phyloP scores from a whole-genome alignment of 2,113 vertebrate genomes.

The Capra hircus region DNA sequence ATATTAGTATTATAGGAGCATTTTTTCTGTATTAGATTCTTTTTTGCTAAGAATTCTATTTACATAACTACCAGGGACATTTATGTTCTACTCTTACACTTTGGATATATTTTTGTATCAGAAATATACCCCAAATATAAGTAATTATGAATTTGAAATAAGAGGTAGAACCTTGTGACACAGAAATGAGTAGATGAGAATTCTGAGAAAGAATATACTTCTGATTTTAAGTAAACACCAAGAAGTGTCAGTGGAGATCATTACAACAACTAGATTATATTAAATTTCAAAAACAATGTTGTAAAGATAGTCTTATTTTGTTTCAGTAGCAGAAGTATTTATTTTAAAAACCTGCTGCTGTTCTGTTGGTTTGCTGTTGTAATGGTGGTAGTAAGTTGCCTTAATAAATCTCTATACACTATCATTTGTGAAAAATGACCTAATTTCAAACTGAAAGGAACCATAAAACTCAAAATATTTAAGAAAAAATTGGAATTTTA shows the following conservation, averaged over 20 bases:
- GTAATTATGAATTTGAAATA: background rate
- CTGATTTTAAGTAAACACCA: background rate
- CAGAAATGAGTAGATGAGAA: background rate
- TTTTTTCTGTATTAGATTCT: background rate
- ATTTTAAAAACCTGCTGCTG: background rate
- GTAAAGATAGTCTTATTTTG: background rate
- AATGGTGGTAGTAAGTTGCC: background rate
- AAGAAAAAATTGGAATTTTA: background rate
- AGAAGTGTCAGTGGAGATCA: background rate
- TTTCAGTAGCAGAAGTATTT: background rate
- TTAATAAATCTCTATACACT: background rate
- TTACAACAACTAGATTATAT: background rate
- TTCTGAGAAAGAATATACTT: background rate
- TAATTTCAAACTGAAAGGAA: conserved; percentile 13
- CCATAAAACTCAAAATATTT: background rate
- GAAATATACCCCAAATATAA: background rate
- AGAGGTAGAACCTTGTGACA: background rate
- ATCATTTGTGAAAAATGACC: background rate
- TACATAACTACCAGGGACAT: background rate
- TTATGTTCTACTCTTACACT: background rate
- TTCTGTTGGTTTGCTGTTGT: background rate
- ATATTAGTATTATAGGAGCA: background rate
- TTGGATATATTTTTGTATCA: background rate
- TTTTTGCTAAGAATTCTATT: background rate
- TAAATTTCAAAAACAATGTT: background rate